A percentile compares a stretch with the other conserved stretches of the same genome.
phyloP scores from a whole-genome alignment of 2,888 invertebrate species.

The Stramonita haemastoma region DNA sequence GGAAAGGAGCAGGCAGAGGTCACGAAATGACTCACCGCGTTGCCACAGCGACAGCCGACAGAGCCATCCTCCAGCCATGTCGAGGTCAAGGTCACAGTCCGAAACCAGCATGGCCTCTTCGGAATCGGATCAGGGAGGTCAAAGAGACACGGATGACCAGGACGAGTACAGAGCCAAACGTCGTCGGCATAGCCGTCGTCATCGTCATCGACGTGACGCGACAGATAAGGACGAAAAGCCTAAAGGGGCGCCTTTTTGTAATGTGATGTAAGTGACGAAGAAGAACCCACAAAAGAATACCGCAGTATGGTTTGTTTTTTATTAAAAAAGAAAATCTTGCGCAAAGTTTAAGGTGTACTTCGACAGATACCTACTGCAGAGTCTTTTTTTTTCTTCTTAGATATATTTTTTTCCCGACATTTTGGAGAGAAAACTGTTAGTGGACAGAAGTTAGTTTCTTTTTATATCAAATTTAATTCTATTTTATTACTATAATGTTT shows the following conservation, averaged over 20 bases:
- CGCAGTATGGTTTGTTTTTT: no score
- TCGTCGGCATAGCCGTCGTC: background rate
- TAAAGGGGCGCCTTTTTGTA: background rate
- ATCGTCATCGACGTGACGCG: constrained; percentile 22
- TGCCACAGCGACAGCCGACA: background rate
- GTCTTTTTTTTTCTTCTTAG: no score
- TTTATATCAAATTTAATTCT: no score
- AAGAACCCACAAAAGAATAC: no score
- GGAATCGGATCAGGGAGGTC: background rate
- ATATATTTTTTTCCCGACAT: no score
- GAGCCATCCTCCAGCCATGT: background rate
- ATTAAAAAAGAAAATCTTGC: no score
- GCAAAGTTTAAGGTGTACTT: no score
- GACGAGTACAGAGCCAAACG: background rate
- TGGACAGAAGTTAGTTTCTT: no score
- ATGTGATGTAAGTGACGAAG: background rate
- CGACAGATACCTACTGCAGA: no score
- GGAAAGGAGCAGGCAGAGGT: background rate
- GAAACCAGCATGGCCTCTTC: no score
- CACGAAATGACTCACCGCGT: background rate
- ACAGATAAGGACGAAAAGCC: background rate
- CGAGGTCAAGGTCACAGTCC: background rate
- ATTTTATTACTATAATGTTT: no score
- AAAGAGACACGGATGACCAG: background rate
- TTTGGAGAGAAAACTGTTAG: no score